These are phyloP conservation scores for Mus caroli DNA, from an alignment of 2,797 vertebrate species.

Conservation along the genomic window DNA sequence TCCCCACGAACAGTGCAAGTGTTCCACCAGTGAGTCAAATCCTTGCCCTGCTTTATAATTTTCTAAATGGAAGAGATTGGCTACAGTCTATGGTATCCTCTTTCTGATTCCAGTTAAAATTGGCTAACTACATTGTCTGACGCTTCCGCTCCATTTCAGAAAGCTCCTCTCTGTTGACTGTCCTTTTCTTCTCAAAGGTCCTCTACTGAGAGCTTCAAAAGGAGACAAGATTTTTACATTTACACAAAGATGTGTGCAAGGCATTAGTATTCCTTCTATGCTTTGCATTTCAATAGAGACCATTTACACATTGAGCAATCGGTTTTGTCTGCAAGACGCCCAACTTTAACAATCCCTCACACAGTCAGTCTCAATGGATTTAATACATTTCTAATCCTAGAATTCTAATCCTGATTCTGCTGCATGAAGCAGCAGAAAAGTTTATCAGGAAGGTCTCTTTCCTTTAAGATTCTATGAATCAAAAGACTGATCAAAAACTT, in stretches of 20 bases:
- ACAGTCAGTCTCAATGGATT: not conserved
- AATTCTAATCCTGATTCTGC: no score
- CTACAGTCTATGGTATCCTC: not conserved
- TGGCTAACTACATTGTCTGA: not conserved
- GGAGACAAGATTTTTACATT: not conserved
- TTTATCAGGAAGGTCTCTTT: not conserved
- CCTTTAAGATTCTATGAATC: not conserved
- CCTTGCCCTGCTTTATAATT: not conserved
- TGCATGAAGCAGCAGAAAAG: constrained; percentile 29
- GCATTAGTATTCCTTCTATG: not conserved
- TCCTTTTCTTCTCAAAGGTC: not conserved
- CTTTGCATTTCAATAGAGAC: constrained; percentile 35
- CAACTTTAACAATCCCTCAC: not conserved
- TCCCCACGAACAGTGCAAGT: no score
- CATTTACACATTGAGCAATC: constrained; percentile 15
- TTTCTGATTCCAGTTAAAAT: constrained; percentile 44
- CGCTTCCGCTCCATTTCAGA: not conserved
- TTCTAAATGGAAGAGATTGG: constrained; percentile 34
- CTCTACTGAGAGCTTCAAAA: constrained; percentile 23
- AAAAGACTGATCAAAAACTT: constrained; percentile 32
- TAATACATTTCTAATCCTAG: constrained; percentile 25
- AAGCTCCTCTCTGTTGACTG: not conserved
- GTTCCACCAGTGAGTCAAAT: not conserved
- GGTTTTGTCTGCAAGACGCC: constrained; percentile 9
- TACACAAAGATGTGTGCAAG: not conserved